phyloP scores from a whole-genome alignment of 2,797 vertebrate genomes.

The Urophycis tenuis region DNA sequence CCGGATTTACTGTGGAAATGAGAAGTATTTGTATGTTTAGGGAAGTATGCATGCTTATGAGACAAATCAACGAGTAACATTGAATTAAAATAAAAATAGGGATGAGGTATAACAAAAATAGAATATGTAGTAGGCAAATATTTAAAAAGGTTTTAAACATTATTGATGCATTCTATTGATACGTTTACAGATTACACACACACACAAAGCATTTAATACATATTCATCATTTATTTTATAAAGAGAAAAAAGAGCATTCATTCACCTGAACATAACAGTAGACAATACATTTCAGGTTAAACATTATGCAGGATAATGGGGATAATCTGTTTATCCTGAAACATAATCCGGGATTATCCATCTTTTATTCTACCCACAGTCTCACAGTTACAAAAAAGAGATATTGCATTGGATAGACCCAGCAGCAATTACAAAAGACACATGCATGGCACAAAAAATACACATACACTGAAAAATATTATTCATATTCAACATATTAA shows the following conservation, averaged over 20 bases:
- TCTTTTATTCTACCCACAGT: slow-evolving; percentile 38
- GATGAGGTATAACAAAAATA: too few species aligned
- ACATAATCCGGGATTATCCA: slow-evolving; percentile 64
- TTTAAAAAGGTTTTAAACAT: background rate
- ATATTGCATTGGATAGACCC: slow-evolving; percentile 20
- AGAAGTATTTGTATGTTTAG: background rate
- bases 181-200: background rate
- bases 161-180: background rate
- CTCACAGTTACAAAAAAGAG: slow-evolving; percentile 56
- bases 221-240: slow-evolving; percentile 63
- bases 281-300: slow-evolving; percentile 51
- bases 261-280: slow-evolving; percentile 47
- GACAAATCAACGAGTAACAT: too few species aligned
- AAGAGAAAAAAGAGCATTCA: slow-evolving; percentile 39
- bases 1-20: background rate
- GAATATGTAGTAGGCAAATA: background rate
- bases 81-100: too few species aligned
- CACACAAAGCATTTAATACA: slow-evolving; percentile 16
- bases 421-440: slow-evolving; percentile 26
- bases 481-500: slow-evolving; percentile 37
- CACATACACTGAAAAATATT: slow-evolving; percentile 28
- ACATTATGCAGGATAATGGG: slow-evolving; percentile 43
- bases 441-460: slow-evolving; percentile 50
- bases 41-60: background rate
- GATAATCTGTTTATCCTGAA: slow-evolving; percentile 56